Percentiles rank a stretch among this genome's conserved stretches.
phyloP scores from a whole-genome alignment of 1,140 invertebrate genomes.

The Saccostrea echinata region DNA sequence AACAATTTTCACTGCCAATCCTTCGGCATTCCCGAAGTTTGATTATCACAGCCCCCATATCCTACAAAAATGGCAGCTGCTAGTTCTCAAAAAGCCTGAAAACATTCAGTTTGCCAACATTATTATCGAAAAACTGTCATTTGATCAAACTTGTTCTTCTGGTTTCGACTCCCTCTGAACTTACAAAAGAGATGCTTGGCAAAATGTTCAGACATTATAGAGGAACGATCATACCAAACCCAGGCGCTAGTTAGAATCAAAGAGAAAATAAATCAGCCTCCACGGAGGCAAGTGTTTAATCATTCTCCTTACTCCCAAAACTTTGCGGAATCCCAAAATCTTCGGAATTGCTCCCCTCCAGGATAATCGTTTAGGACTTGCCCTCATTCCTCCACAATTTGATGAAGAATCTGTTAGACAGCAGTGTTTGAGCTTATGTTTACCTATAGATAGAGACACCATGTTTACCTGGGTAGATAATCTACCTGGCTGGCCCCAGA shows the following conservation, averaged over 20 bases:
- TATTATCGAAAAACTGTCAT: constrained; percentile 29
- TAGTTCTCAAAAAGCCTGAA: constrained; percentile 22
- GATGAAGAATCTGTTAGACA: neutral
- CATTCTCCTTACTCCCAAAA: constrained; percentile 23
- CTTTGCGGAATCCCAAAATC: constrained; percentile 15
- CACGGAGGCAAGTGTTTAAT: constrained; percentile 30
- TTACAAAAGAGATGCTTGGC: constrained; percentile 35
- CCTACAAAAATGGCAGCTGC: constrained; percentile 26
- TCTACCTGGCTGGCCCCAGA: constrained; percentile 12
- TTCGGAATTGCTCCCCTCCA: neutral
- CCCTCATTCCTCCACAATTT: constrained; percentile 14
- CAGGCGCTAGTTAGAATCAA: neutral
- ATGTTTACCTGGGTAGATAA: constrained; percentile 14
- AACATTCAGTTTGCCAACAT: constrained; percentile 21
- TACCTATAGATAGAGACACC: constrained; percentile 26
- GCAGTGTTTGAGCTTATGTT: neutral
- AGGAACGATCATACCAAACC: neutral
- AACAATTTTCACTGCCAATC: constrained; percentile 14
- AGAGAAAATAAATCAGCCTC: constrained; percentile 23
- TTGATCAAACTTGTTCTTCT: constrained; percentile 24
- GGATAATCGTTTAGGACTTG: constrained; percentile 18
- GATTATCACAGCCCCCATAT: neutral
- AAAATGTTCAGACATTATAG: constrained; percentile 11
- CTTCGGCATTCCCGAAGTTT: neutral
- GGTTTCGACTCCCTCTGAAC: constrained; percentile 17